These are phyloP conservation scores for Gymnothorax javanicus DNA, from an alignment of 2,797 vertebrate genomes.

Conservation along the genomic window DNA sequence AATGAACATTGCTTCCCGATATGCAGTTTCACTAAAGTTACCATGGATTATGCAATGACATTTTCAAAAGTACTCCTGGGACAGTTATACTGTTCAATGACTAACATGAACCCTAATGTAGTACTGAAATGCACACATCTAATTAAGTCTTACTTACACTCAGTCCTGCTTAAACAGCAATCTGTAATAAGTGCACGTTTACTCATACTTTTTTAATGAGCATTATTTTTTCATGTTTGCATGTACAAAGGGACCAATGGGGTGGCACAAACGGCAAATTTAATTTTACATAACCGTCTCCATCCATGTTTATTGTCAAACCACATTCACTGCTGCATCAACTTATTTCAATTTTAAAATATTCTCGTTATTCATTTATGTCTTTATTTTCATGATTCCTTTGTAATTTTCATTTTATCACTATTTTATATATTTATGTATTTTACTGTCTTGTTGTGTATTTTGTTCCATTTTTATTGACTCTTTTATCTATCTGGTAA, in stretches of 20 bases:
- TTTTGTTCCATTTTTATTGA: no score
- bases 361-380: no score
- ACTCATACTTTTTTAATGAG: neutral
- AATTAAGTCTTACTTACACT: constrained; percentile 22
- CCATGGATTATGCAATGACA: neutral
- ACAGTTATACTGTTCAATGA: constrained; percentile 9
- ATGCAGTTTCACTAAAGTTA: neutral
- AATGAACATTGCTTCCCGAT: neutral
- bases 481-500: no score
- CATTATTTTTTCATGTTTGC: neutral
- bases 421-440: no score
- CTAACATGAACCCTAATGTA: constrained; percentile 19
- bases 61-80: neutral
- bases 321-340: neutral
- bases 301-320: neutral
- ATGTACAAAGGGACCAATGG: neutral
- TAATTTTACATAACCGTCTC: constrained; percentile 15
- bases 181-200: constrained; percentile 18
- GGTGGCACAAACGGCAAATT: constrained; percentile 20
- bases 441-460: no score
- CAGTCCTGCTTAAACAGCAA: constrained; percentile 11
- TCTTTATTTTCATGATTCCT: no score
- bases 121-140: neutral
- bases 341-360: no score
- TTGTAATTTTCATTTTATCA: no score